A percentile compares a stretch with the other conserved stretches of the same genome.
These are phyloP conservation scores for Nannospalax galili DNA, from an alignment of 2,113 vertebrate genomes.

Conservation along the genomic window DNA sequence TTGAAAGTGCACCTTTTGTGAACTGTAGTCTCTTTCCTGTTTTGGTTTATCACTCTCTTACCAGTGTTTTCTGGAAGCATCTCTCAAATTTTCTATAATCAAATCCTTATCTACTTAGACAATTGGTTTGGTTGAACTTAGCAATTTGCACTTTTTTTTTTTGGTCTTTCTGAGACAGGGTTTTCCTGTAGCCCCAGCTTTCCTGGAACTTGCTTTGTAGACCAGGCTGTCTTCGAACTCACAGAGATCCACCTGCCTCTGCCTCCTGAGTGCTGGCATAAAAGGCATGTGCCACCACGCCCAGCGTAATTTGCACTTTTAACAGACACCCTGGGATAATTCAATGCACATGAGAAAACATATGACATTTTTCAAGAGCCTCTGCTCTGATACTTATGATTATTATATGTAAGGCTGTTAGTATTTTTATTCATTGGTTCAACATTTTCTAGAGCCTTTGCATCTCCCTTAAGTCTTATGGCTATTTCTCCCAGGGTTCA, in stretches of 20 bases:
- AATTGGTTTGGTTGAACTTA: neutral
- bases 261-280: too few relatives aligned
- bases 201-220: too few relatives aligned
- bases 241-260: too few relatives aligned
- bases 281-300: too few relatives aligned
- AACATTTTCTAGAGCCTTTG: slow-evolving; percentile 29
- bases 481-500: slow-evolving; percentile 8
- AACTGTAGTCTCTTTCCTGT: neutral
- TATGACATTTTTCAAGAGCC: neutral
- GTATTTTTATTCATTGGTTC: slow-evolving; percentile 1
- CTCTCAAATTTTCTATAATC: neutral
- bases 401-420: slow-evolving; percentile 35
- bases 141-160: slow-evolving; percentile 31
- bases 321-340: slow-evolving; percentile 17
- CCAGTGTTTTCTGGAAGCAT: neutral
- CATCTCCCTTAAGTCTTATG: slow-evolving; percentile 23
- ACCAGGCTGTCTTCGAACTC: too few relatives aligned
- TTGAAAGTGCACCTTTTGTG: neutral
- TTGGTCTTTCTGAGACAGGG: too few relatives aligned
- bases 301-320: slow-evolving; percentile 35
- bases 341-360: neutral
- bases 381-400: slow-evolving; percentile 4
- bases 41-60: neutral
- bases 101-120: slow-evolving; percentile 32
- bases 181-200: too few relatives aligned